Conservation (phyloP, 2,888 invertebrate species). For the Heliconius ismenius region DNA sequence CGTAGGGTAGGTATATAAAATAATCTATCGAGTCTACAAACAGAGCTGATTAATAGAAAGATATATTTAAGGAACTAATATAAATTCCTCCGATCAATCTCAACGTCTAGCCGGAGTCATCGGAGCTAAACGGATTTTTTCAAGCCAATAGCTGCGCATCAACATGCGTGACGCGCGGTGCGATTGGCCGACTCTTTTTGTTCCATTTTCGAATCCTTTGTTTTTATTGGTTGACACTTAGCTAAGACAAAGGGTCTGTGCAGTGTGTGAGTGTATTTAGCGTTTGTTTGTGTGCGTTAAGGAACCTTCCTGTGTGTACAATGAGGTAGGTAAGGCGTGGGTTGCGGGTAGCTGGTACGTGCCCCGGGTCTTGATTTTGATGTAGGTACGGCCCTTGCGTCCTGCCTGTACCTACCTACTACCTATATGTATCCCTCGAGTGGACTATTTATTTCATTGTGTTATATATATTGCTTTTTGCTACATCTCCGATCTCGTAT, state of each 20-base stretch:
- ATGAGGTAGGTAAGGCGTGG: constrained; percentile 59
- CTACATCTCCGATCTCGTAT: neutral
- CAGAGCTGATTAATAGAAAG: constrained; percentile 28
- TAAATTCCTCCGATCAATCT: constrained; percentile 72
- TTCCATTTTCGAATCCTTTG: constrained; percentile 81
- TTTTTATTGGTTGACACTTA: constrained; percentile 83
- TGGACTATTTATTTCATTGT: constrained; percentile 65
- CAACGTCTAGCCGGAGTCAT: constrained; percentile 75
- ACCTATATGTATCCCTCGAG: constrained; percentile 53
- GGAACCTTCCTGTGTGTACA: constrained; percentile 69
- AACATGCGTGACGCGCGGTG: constrained; percentile 76
- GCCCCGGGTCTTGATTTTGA: constrained; percentile 74
- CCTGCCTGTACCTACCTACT: constrained; percentile 53
- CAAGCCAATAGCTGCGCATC: constrained; percentile 81
- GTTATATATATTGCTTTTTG: constrained; percentile 21
- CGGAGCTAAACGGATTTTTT: constrained; percentile 80
- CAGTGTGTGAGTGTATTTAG: constrained; percentile 72
- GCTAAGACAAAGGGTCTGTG: constrained; percentile 81
- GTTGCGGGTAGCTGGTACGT: constrained; percentile 61
- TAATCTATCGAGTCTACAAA: neutral
- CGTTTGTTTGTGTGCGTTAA: constrained; percentile 71
- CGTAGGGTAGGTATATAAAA: neutral
- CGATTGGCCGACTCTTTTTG: constrained; percentile 80
- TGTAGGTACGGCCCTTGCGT: constrained; percentile 70
- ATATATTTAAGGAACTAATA: constrained; percentile 54